phyloP scores from a whole-genome alignment of 2,888 invertebrate genomes.

The Monopis laevigella region DNA sequence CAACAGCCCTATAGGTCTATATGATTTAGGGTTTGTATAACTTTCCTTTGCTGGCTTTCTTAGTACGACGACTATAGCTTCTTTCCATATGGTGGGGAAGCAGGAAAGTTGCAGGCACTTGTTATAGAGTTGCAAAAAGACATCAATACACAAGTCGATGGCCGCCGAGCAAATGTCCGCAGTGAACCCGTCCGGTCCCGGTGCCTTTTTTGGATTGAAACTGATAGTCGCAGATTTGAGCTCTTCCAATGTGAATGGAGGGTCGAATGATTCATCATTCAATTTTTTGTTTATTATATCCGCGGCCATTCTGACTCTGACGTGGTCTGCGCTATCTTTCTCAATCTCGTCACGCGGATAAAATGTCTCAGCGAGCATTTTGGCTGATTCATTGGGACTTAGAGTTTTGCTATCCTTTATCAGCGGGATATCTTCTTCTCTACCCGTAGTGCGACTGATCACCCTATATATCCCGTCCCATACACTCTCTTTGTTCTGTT shows the following conservation, averaged over 20 bases:
- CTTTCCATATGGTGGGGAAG: constrained; percentile 17
- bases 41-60: too few relatives aligned
- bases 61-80: constrained; percentile 12
- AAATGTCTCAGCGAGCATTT: constrained; percentile 13
- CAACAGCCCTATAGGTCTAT: constrained; percentile 17
- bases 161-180: constrained; percentile 16
- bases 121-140: constrained; percentile 10
- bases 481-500: constrained; percentile 18
- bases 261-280: constrained; percentile 9
- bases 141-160: background rate
- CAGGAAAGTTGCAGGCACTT: constrained; percentile 10
- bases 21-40: constrained; percentile 13
- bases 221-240: background rate
- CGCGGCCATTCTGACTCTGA: constrained; percentile 7
- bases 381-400: constrained; percentile 11
- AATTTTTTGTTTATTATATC: background rate
- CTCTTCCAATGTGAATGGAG: constrained; percentile 14
- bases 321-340: constrained; percentile 13
- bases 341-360: constrained; percentile 13
- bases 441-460: constrained; percentile 4
- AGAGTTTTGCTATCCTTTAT: constrained; percentile 5
- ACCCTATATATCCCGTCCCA: constrained; percentile 19
- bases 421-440: constrained; percentile 13
- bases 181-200: constrained; percentile 17
- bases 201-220: constrained; percentile 19